Conservation (phyloP, 1,140 invertebrate species). For the Heliothis subflexa region DNA sequence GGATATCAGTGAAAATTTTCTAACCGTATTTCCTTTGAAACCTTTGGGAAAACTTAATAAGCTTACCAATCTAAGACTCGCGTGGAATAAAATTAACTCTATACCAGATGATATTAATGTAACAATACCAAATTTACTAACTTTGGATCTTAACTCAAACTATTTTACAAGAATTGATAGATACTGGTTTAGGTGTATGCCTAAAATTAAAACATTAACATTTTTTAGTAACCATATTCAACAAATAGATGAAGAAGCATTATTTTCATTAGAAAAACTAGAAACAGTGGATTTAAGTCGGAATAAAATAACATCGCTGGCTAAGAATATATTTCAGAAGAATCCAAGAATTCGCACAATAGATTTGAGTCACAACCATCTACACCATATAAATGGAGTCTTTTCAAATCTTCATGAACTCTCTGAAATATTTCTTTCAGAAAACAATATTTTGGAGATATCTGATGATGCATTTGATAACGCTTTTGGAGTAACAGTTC, state of each 20-base stretch:
- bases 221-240: conserved; percentile 94
- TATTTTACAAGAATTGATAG: conserved; percentile 91
- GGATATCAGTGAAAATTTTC: conserved; percentile 94
- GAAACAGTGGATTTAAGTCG: conserved; percentile 95
- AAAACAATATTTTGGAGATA: conserved; percentile 96
- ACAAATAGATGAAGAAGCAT: conserved; percentile 91
- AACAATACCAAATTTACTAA: conserved; percentile 89
- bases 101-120: conserved; percentile 91
- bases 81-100: conserved; percentile 92
- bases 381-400: conserved; percentile 93
- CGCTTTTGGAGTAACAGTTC: conserved; percentile 91
- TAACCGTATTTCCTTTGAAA: conserved; percentile 93
- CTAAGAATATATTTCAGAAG: conserved; percentile 90
- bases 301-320: conserved; percentile 93
- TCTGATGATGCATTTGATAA: conserved; percentile 93
- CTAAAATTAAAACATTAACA: conserved; percentile 92
- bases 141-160: conserved; percentile 95
- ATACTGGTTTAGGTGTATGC: conserved; percentile 92
- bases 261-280: conserved; percentile 90
- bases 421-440: conserved; percentile 93
- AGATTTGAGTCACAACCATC: conserved; percentile 95
- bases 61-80: conserved; percentile 90
- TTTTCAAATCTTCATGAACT: conserved; percentile 93
- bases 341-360: conserved; percentile 93
- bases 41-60: conserved; percentile 92